A percentile compares a stretch with the other conserved stretches of the same genome.
Evolutionary conservation across 1,140 invertebrate genomes (phyloP).

Genomic region (Caerostris extrusa): DNA sequence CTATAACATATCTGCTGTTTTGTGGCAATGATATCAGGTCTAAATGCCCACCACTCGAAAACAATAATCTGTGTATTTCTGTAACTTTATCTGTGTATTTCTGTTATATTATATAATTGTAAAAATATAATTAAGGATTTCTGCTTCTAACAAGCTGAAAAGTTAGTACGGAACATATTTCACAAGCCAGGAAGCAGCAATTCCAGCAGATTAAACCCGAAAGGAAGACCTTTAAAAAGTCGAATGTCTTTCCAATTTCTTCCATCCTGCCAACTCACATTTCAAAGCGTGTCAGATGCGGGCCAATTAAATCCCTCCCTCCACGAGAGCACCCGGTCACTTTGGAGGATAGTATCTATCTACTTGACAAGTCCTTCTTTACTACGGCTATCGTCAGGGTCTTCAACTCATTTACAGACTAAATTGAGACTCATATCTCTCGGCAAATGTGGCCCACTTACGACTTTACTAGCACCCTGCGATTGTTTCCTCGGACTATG

Average conservation of each 20-base stretch:
- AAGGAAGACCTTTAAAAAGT: neutral
- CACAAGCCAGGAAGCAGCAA: too few relatives aligned
- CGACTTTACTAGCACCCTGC: constrained; percentile 59
- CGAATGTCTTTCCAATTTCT: constrained; percentile 23
- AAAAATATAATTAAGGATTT: too few relatives aligned
- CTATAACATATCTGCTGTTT: too few relatives aligned
- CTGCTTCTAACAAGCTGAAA: too few relatives aligned
- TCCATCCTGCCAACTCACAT: neutral
- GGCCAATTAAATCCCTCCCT: constrained; percentile 54
- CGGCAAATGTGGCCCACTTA: constrained; percentile 65
- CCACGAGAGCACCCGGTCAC: neutral
- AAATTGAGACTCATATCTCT: constrained; percentile 72
- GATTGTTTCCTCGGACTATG: constrained; percentile 41
- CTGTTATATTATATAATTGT: too few relatives aligned
- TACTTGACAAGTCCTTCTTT: constrained; percentile 49
- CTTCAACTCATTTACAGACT: constrained; percentile 67
- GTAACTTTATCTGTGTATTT: too few relatives aligned
- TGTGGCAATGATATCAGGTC: too few relatives aligned
- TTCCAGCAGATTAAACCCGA: neutral
- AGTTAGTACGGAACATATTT: too few relatives aligned
- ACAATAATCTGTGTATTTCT: too few relatives aligned
- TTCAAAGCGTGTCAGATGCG: constrained; percentile 66
- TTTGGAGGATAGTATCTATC: constrained; percentile 22
- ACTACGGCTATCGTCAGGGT: constrained; percentile 37
- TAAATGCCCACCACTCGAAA: too few relatives aligned